These are phyloP conservation scores for Salminus brasiliensis DNA, from an alignment of 2,113 vertebrate genomes.

Conservation along the genomic window DNA sequence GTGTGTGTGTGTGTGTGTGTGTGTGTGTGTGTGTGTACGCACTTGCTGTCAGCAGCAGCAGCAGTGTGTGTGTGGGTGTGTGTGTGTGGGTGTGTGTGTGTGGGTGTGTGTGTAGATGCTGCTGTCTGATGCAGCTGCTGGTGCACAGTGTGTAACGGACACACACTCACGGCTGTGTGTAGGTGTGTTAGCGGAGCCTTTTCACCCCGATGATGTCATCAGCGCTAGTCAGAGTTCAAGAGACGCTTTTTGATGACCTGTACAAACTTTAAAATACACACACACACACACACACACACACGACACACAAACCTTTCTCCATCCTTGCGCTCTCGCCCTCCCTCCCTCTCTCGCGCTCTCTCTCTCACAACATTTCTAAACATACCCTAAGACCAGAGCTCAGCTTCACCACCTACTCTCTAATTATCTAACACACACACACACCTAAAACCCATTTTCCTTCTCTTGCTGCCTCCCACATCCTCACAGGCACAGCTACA, in stretches of 20 bases:
- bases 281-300: conserved; percentile 49
- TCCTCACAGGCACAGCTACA: conserved; percentile 21
- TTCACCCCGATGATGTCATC: conserved; percentile 18
- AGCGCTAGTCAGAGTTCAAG: conserved; percentile 17
- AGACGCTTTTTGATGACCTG: background rate
- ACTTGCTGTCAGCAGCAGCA: no score
- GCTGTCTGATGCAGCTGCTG: background rate
- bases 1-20: conserved; percentile 8
- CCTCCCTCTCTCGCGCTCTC: background rate
- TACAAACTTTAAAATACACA: conserved; percentile 27
- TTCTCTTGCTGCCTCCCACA: background rate
- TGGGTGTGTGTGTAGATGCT: background rate
- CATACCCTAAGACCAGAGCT: conserved; percentile 7
- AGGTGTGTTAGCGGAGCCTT: conserved; percentile 8
- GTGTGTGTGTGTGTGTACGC: background rate
- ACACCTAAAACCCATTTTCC: background rate
- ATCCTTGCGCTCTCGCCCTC: background rate
- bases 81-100: background rate
- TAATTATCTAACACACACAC: conserved; percentile 4
- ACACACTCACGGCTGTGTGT: conserved; percentile 41
- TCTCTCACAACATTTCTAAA: background rate
- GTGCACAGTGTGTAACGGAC: background rate
- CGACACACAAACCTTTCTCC: background rate
- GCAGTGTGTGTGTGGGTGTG: no score
- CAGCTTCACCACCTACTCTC: conserved; percentile 24